Evolutionary conservation across 2,113 vertebrate species (phyloP), one percentile per base, ranked within the genome.

Genomic region (Semnornis frantzii): DNA sequence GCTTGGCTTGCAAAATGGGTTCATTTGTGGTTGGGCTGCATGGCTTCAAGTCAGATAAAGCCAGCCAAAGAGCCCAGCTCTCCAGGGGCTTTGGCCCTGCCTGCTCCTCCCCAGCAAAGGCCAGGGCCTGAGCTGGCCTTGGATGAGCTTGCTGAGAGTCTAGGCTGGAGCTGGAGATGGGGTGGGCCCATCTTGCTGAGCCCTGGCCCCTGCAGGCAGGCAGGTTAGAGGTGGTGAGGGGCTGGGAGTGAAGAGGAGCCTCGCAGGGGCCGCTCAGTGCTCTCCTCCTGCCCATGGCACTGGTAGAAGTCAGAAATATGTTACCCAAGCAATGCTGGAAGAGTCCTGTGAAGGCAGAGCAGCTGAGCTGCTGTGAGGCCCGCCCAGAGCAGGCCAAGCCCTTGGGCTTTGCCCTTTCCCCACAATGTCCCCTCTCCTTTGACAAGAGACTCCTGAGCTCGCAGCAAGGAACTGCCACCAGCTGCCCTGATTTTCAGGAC

Each of bases 311-410:
- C 27, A 55, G 34, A 21, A 74, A 76, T 66, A 55, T 6, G 8
- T n/a, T 60, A 71, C 44, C 33, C 15, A 71, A 92, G 52, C 68
- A 59, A 52, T 6, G 15, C 28, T 74, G 54, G 37, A 86, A 59
- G 5, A 39, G 85, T 84, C 33, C 70, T 69, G 20, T 20, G 28
- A 75, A 75, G 31, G n/a, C 16, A 23, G 46, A 24, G 6, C 16
- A 0, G 1, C 58, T 1, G 46, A 24, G 6, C 15, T 0, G 1
- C 58, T 1, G 0, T 0, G 1, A 37, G 31, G 19, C 27, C 80
- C 28, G 60, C 48, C 33, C 39, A 72, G 82, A 88, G 59, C 15
- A 42, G 10, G 9, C 12, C 60, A 81, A 8, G 31, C 31, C 60
- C 13, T 19, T 46, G n/a, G 5, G 4, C 1, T 19, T 79, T 46